phyloP scores from a whole-genome alignment of 1,140 invertebrate genomes.

The Plectrocnemia conspersa region DNA sequence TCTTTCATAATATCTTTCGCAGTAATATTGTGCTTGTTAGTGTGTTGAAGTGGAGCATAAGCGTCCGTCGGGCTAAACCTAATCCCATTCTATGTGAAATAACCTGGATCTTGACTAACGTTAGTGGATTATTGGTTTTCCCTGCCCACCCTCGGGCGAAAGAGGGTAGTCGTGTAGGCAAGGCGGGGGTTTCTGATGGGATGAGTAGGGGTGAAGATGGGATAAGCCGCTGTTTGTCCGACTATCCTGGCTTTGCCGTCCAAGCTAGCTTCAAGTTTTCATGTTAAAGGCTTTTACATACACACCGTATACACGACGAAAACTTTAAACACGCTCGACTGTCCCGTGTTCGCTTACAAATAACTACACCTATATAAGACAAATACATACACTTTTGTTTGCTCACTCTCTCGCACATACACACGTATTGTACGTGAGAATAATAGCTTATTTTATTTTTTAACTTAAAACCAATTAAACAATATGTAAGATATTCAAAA shows the following conservation, averaged over 20 bases:
- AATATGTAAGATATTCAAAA: no score
- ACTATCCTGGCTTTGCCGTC: slow-evolving; percentile 15
- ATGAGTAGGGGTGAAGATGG: background rate
- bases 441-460: no score
- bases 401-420: no score
- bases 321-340: background rate
- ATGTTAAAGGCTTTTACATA: slow-evolving; percentile 24
- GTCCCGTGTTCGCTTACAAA: no score
- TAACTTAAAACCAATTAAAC: no score
- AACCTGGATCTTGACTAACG: slow-evolving; percentile 27
- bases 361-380: no score
- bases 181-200: background rate
- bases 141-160: slow-evolving; percentile 1
- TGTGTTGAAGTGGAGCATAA: background rate
- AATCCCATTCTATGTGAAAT: slow-evolving; percentile 28
- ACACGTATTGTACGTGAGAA: no score
- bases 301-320: slow-evolving; percentile 7
- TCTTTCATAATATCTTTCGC: no score
- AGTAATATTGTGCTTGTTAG: background rate
- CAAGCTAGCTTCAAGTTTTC: slow-evolving; percentile 17
- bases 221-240: slow-evolving; percentile 23
- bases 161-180: no score
- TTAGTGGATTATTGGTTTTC: slow-evolving; percentile 35
- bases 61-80: slow-evolving; percentile 13
- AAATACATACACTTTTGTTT: no score